Evolutionary conservation across 2,888 invertebrate genomes (phyloP).

Genomic region (Nipponacmea schrenckii): DNA sequence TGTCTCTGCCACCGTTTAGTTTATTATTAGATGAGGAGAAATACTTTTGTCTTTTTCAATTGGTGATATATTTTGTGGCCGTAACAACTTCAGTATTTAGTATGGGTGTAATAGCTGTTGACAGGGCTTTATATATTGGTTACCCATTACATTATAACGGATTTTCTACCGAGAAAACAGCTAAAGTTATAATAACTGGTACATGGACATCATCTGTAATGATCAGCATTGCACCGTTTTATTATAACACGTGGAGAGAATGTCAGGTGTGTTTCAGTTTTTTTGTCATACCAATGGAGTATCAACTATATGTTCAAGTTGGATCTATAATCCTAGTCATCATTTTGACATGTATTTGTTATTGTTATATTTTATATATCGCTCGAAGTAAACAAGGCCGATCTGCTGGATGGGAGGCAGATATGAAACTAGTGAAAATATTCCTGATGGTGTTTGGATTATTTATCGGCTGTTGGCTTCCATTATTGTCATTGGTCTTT

Average conservation of each 20-base stretch:
- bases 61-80: constrained; percentile 18
- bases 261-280: neutral
- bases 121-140: constrained; percentile 18
- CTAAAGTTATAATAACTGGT: neutral
- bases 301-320: neutral
- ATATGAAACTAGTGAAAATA: constrained; percentile 5
- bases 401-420: neutral
- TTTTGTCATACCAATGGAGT: constrained; percentile 1
- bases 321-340: neutral
- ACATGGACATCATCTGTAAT: neutral
- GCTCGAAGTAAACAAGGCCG: neutral
- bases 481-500: neutral
- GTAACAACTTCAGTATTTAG: constrained; percentile 21
- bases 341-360: neutral
- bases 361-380: neutral
- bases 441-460: constrained; percentile 16
- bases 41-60: constrained; percentile 20
- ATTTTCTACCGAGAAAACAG: neutral
- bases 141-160: neutral
- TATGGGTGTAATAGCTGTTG: constrained; percentile 21
- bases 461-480: constrained; percentile 14
- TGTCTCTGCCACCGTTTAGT: neutral
- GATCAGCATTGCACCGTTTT: neutral
- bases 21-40: constrained; percentile 10
- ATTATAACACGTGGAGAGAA: constrained; percentile 1